Evolutionary conservation across 1,140 invertebrate species (phyloP).

Genomic region (Anastrepha obliqua): DNA sequence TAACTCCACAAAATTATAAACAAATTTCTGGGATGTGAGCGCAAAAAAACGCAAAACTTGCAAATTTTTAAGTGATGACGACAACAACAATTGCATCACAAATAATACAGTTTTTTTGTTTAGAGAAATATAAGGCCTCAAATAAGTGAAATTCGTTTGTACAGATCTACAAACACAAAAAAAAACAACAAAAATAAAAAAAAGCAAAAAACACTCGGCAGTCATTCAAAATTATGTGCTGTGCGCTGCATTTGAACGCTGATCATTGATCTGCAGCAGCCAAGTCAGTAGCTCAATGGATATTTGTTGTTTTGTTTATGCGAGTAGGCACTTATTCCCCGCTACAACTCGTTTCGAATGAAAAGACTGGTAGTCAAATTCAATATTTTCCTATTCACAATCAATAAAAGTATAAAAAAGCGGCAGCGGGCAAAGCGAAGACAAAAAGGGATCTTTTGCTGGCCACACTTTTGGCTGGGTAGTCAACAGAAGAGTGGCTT

Average conservation of each 20-base stretch:
- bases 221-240: not conserved
- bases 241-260: not conserved
- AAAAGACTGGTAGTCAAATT: conserved; percentile 50
- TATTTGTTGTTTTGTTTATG: conserved; percentile 45
- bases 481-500: not conserved
- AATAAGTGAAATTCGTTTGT: not conserved
- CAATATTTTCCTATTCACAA: not conserved
- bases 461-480: not conserved
- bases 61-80: not conserved
- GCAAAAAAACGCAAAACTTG: not conserved
- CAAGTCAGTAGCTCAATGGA: conserved; percentile 32
- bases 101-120: not conserved
- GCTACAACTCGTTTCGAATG: not conserved
- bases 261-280: not conserved
- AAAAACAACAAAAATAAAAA: not conserved
- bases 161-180: not conserved
- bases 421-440: not conserved
- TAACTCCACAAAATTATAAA: too few relatives aligned
- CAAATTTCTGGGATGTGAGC: too few relatives aligned
- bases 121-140: not conserved
- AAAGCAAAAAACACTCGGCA: not conserved
- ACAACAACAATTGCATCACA: not conserved
- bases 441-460: not conserved
- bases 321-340: not conserved
- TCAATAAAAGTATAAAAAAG: too few relatives aligned